Evolutionary conservation across 2,113 vertebrate genomes (phyloP).

Genomic region (Cottus gobio): DNA sequence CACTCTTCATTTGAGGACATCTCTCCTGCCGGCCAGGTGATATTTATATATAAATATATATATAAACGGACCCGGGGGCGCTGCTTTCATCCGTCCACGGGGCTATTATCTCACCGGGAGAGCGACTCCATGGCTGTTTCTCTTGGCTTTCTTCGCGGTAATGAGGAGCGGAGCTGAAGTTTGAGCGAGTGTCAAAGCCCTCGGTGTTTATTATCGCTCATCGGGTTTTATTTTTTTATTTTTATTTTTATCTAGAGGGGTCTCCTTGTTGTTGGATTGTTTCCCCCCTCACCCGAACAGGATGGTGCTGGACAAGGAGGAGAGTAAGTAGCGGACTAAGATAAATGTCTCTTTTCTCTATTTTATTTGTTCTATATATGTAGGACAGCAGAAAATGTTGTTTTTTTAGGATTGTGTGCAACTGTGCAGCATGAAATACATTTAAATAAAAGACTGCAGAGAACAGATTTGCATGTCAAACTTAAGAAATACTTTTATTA

Average conservation of each 20-base stretch:
- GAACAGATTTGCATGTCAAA: background rate
- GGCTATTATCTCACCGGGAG: conserved; percentile 32
- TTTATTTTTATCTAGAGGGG: background rate
- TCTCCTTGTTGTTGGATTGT: conserved; percentile 76
- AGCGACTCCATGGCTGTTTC: conserved; percentile 3
- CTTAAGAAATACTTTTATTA: conserved; percentile 9
- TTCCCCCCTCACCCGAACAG: conserved; percentile 65
- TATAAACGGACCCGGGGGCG: background rate
- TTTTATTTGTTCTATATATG: no score
- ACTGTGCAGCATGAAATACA: background rate
- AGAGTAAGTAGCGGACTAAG: conserved; percentile 86
- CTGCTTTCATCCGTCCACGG: conserved; percentile 14
- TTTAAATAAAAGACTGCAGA: background rate
- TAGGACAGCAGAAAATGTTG: background rate
- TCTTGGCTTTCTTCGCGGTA: conserved; percentile 9
- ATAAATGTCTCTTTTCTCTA: background rate
- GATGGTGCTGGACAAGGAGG: conserved; percentile 98
- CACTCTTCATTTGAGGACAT: conserved; percentile 41
- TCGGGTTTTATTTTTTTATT: background rate
- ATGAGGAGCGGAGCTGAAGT: conserved; percentile 59
- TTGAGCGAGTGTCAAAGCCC: conserved; percentile 37
- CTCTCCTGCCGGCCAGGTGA: conserved; percentile 39
- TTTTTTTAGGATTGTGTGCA: background rate
- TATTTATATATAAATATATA: background rate
- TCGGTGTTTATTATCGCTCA: conserved; percentile 3